A percentile compares a stretch with the other conserved stretches of the same genome.
Conservation (phyloP, 2,888 invertebrate genomes). For the Pristionchus arcanus region DNA sequence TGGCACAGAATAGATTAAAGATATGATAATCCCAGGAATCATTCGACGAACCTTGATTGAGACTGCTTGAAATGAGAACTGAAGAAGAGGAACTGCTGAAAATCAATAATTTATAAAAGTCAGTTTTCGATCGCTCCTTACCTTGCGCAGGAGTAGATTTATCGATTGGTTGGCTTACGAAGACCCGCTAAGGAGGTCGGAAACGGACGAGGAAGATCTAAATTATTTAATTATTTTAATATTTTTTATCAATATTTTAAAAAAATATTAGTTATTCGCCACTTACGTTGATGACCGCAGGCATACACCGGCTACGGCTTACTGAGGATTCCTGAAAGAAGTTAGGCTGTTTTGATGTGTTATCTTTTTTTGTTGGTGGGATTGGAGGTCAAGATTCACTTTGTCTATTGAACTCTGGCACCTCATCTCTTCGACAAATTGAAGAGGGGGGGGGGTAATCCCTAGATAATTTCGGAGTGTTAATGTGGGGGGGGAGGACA, state of each 20-base stretch:
- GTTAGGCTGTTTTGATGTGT: too few relatives aligned
- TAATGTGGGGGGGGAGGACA: neutral
- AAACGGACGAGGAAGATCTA: slow-evolving; percentile 73
- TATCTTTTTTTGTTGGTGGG: neutral
- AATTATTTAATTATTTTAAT: slow-evolving; percentile 60
- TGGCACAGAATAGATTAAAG: too few relatives aligned
- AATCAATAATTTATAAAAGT: neutral
- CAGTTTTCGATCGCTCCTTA: neutral
- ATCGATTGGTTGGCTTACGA: neutral
- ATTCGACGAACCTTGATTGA: neutral
- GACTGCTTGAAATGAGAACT: neutral
- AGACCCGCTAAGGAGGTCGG: slow-evolving; percentile 77
- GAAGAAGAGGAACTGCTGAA: neutral
- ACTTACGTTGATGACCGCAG: slow-evolving; percentile 48
- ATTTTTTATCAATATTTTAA: neutral
- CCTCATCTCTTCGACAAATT: neutral
- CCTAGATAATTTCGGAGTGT: neutral
- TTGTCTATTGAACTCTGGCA: neutral
- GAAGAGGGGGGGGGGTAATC: neutral
- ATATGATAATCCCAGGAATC: neutral
- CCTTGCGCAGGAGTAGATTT: slow-evolving; percentile 15
- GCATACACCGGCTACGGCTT: slow-evolving; percentile 50
- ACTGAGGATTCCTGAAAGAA: neutral
- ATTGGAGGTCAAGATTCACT: neutral
- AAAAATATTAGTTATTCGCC: neutral